Evolutionary conservation across 2,888 invertebrate species (phyloP).

Genomic region (Sinotaia quadrata): DNA sequence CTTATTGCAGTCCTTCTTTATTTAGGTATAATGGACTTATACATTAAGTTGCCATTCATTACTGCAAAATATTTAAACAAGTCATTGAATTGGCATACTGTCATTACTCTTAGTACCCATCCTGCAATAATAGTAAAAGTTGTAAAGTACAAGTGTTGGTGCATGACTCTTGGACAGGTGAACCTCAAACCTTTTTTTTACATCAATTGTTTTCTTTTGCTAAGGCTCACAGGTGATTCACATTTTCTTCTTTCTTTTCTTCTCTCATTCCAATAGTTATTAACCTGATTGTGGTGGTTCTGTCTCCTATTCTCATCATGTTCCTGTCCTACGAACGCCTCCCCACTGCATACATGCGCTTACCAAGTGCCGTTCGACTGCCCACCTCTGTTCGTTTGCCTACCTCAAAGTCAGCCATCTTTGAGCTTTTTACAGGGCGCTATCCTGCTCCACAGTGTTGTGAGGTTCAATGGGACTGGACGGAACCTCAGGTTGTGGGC

Average conservation of each 20-base stretch:
- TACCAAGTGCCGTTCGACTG: neutral
- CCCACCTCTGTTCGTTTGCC: conserved; percentile 11
- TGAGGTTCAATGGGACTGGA: conserved; percentile 90
- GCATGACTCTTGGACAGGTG: too few species aligned
- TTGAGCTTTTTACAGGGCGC: conserved; percentile 93
- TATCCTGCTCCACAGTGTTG: conserved; percentile 91
- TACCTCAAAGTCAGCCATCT: conserved; percentile 43
- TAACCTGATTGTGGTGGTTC: conserved; percentile 8
- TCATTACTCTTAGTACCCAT: too few species aligned
- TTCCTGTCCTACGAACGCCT: conserved; percentile 21
- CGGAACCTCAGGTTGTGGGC: conserved; percentile 89
- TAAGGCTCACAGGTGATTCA: too few species aligned
- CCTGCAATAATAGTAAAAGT: too few species aligned
- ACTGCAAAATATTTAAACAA: too few species aligned
- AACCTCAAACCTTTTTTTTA: too few species aligned
- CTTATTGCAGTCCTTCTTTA: too few species aligned
- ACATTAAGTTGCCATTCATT: too few species aligned
- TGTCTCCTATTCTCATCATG: conserved; percentile 26
- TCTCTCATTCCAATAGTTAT: neutral
- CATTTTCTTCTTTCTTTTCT: neutral
- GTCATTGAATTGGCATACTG: too few species aligned
- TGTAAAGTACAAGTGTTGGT: too few species aligned
- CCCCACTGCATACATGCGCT: neutral
- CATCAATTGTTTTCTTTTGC: neutral
- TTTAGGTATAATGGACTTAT: too few species aligned